A percentile compares a stretch with the other conserved stretches of the same genome.
phyloP scores from a whole-genome alignment of 2,888 invertebrate genomes.

The Xylota sylvarum region DNA sequence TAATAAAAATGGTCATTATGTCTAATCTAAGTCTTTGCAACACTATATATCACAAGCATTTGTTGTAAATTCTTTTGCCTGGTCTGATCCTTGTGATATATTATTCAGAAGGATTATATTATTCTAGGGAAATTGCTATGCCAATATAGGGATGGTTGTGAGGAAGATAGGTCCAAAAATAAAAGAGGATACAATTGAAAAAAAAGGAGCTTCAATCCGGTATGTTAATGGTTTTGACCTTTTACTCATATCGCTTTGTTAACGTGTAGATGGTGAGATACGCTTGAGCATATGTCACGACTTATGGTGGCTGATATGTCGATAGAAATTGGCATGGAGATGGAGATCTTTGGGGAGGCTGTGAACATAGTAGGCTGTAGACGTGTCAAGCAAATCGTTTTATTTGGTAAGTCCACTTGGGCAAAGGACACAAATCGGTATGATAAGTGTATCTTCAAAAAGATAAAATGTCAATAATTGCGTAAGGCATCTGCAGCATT shows the following conservation, averaged over 20 bases:
- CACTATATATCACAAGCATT: constrained; percentile 42
- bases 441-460: too few species aligned
- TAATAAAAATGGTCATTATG: constrained; percentile 65
- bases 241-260: constrained; percentile 33
- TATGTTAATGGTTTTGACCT: constrained; percentile 65
- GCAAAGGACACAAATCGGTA: too few species aligned
- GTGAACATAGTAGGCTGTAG: too few species aligned
- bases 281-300: background rate
- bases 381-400: too few species aligned
- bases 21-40: constrained; percentile 46
- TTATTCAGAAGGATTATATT: constrained; percentile 58
- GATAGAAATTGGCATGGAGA: background rate
- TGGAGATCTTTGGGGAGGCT: too few species aligned
- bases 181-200: constrained; percentile 38
- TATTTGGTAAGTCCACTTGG: too few species aligned
- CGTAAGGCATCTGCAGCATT: too few species aligned
- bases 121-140: constrained; percentile 14
- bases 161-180: constrained; percentile 15
- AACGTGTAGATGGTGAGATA: background rate
- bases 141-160: too few species aligned
- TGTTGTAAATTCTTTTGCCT: constrained; percentile 1
- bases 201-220: constrained; percentile 28
- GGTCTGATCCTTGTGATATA: constrained; percentile 59
- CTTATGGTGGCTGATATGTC: background rate
- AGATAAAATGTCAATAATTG: too few species aligned